Evolutionary conservation across 2,113 vertebrate genomes (phyloP).

Genomic region (Psittacus erithacus): DNA sequence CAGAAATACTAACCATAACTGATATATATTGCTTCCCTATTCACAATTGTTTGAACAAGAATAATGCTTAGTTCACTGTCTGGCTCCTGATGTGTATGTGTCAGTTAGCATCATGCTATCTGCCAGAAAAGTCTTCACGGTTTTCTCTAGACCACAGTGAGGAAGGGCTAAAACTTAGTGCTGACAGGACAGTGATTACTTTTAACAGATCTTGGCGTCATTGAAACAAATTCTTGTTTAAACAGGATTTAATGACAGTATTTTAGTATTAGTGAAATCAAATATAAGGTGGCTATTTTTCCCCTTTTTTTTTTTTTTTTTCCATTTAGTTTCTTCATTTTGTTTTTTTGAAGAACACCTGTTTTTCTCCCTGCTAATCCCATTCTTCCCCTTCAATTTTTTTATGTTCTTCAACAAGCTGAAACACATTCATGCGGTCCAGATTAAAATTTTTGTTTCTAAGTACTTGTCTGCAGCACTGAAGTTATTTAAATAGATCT

Average conservation of each 20-base stretch:
- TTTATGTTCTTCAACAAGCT: not conserved
- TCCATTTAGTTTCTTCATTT: not conserved
- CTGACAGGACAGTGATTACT: not conserved
- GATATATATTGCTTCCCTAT: not conserved
- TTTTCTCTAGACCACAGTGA: not conserved
- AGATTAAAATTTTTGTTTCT: not conserved
- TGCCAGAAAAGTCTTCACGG: not conserved
- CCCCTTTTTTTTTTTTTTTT: fast-evolving
- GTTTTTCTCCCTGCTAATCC: not conserved
- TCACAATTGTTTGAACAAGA: not conserved
- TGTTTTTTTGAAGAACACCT: not conserved
- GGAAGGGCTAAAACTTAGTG: not conserved
- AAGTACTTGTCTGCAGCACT: not conserved
- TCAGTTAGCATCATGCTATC: not conserved
- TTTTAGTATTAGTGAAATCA: not conserved
- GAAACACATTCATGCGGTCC: not conserved
- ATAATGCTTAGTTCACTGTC: not conserved
- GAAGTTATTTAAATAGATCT: not conserved
- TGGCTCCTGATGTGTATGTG: not conserved
- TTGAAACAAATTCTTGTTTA: not conserved
- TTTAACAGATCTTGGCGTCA: not conserved
- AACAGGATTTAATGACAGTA: not conserved
- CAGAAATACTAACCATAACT: not conserved
- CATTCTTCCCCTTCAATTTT: not conserved
- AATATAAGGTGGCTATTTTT: not conserved